Base-by-base conservation (phyloP, 2,113 vertebrate species). In the Polyodon spathula region DNA sequence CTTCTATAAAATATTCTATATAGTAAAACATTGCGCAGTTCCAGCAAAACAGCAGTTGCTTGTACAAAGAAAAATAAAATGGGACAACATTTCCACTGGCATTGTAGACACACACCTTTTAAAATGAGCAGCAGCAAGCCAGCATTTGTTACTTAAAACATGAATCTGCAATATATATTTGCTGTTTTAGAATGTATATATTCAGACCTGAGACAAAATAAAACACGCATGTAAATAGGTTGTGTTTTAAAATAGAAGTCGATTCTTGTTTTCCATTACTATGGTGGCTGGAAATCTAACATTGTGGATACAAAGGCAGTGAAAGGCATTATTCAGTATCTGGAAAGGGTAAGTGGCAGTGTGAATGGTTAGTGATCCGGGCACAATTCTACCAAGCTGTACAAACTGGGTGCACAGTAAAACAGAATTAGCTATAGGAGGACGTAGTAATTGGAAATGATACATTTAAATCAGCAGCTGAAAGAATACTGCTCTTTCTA, bases 1-100 rank as follows among this genome's bases (percentile, higher is more conserved):
- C 27, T 27, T 88, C 93, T 92, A 93, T 96, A 95, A 94, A 97
- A 97, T 94, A 95, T 90, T 90, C 91, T 93, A 95, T 97, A 89
- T 91, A 90, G 89, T 91, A 95, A 97, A 97, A 92, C 95, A 95
- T 95, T 92, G 92, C 93, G 91, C 91, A 92, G 89, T 93, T 82
- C 96, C 89, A 90, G 90, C 88, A 91, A 83, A 91, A 95, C 88
- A 93, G 91, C 92, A 92, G 89, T 92, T 81, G 86, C 80, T 86
- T 72, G 62, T 75, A 88, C 85, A 86, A 77, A 77, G 72, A 57
- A 50, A 37, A 54, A 54, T 37, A 51, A 46, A 44, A 79, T 75
- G 74, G 66, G 84, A 81, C 81, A 83, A 77, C 83, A 82, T 84
- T 85, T 74, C 87, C 86, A 88, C 86, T 87, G 85, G 86, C 86